phyloP scores from a whole-genome alignment of 1,140 invertebrate species.

The Agrilus planipennis region DNA sequence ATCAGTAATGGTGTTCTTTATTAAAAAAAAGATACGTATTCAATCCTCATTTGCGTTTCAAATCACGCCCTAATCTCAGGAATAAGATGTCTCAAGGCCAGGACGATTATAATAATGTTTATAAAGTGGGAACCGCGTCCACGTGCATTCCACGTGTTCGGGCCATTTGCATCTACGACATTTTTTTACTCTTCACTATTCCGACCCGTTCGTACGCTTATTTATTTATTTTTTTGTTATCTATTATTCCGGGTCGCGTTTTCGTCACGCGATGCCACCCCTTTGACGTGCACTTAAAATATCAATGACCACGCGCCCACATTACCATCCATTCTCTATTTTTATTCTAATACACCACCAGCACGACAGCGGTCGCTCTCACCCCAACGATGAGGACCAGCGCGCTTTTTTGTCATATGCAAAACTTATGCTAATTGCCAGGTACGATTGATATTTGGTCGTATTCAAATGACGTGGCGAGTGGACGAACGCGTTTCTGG shows the following conservation, averaged over 20 bases:
- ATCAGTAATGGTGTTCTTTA: no score
- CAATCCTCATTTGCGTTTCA: neutral
- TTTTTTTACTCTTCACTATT: neutral
- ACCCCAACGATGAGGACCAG: neutral
- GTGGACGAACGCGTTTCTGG: no score
- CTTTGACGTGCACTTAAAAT: slow-evolving; percentile 4
- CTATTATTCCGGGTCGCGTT: neutral
- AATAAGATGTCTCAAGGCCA: slow-evolving; percentile 3
- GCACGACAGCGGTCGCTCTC: neutral
- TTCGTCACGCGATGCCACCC: neutral
- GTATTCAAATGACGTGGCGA: no score
- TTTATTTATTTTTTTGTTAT: slow-evolving; percentile 1
- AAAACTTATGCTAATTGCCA: no score
- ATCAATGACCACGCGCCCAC: slow-evolving; percentile 9
- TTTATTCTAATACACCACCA: slow-evolving; percentile 8
- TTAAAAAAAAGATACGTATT: no score
- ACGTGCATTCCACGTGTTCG: slow-evolving; percentile 6
- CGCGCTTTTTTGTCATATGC: neutral
- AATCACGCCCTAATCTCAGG: neutral
- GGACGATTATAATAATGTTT: slow-evolving; percentile 1
- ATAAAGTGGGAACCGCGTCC: slow-evolving; percentile 2
- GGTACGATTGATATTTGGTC: no score
- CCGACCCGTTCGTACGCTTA: neutral
- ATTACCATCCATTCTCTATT: slow-evolving; percentile 2
- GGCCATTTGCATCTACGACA: neutral